Evolutionary conservation across 2,113 vertebrate species (phyloP), one percentile per base, ranked within the genome.

Genomic region (Theristicus caerulescens): DNA sequence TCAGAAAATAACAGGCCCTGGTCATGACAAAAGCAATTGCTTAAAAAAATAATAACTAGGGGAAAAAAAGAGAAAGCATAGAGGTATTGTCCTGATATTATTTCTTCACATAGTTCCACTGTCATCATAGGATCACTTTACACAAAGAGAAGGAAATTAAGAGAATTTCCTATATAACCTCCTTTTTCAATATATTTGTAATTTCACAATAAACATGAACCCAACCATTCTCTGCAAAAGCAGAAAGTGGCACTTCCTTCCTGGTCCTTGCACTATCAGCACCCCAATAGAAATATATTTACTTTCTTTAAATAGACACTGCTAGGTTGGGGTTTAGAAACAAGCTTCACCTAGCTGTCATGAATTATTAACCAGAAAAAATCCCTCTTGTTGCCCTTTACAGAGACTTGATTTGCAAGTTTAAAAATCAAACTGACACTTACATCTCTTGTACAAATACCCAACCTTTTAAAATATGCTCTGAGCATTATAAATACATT

Each of bases 321-420:
- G 86, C 97, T 92, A 96, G 84, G 64, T 96, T 62, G 82, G 69
- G 52, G 76, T 85, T 95, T 95, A 72, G 40, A 90, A 82, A 80
- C 24, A 83, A 94, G 49, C 81, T 95, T 98, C 93, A 96, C 91
- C 95, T 90, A 95, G 65, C 46, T 88, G 88, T 47, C 89, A 95
- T 98, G 96, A 98, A 98, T 98, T 98, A 98, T 98, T 97, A 94
- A 97, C 92, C 82, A 86, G 86, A 92, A 94, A 95, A 97, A 95
- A 81, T 58, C 51, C 82, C 44, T 96, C 85, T 74, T 87, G 59
- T 91, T 83, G 72, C 79, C 97, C 96, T 94, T 97, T 87, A 94
- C 55, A 87, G 84, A 97, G 87, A 64, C 82, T 96, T 98, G 96
- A 97, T 97, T 98, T 98, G 95, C 97, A 97, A 94, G 94, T 88